Evolutionary conservation across 92 coral and sea anemone genomes (phyloP), one percentile per base, ranked within the genome.

Genomic region (Heteractis magnifica): DNA sequence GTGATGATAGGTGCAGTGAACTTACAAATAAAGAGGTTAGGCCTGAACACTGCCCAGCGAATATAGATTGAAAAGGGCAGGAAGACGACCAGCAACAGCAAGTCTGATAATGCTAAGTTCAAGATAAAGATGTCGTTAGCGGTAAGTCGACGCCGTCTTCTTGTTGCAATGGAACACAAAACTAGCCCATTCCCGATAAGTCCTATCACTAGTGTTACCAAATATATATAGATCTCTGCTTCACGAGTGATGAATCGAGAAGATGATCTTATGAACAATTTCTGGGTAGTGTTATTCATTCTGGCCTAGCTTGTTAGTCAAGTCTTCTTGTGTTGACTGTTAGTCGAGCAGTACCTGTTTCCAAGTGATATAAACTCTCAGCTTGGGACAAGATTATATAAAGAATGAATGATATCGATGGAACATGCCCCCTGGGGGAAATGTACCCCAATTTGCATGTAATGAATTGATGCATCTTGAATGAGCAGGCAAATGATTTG

Each of bases 41-140:
- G 83, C 26, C 51, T 56, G 74, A 88, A 88, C 7, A 72, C 16
- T 48, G 34, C 82, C 4, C 80, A n/a, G 14, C 76, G 73, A 10
- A 88, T 85, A 70, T 81, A 85, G 78, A 85, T 85, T 50, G 83
- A 77, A 74, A 81, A 89, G 15, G 92, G 89, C 44, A 85, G 65
- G 49, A 76, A 89, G 8, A 88, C 51, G 34, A 85, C 26, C 7
- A 88, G 68, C 53, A 88, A 14, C 56, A 85, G 44, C 41, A 88
- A 55, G 71, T 88, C 91, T 5, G 86, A 74, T 10, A 85, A n/a
- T 2, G 92, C 80, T 53, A 89, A 88, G 77, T 89, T 89, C 21
- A 85, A 53, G 18, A 85, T 85, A 72, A 89, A 85, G 20, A 85
- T 18, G 10, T 89, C 86, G 70, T 81, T 82, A 13, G 91, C 81